These are phyloP conservation scores for Eristalinus sepulchralis DNA, from an alignment of 2,888 invertebrate species.

Conservation along the genomic window DNA sequence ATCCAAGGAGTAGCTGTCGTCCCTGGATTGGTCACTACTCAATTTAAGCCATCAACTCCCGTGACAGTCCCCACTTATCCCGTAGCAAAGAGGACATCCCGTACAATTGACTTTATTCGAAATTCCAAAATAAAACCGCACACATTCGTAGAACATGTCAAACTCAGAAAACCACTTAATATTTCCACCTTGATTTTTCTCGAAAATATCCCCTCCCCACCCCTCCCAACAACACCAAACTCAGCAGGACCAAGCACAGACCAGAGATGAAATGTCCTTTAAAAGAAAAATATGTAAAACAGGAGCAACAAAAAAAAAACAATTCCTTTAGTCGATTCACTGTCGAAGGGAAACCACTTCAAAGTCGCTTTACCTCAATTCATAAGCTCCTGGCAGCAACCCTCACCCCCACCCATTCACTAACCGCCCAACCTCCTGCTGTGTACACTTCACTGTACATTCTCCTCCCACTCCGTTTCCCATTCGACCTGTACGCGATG, in stretches of 20 bases:
- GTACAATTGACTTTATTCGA: not conserved
- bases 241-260: not conserved
- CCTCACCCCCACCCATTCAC: not conserved
- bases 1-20: not conserved
- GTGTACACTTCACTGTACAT: not conserved
- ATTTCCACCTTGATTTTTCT: not conserved
- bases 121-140: not conserved
- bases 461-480: constrained; percentile 8
- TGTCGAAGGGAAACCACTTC: constrained; percentile 56
- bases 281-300: not conserved
- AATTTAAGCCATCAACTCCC: not conserved
- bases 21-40: not conserved
- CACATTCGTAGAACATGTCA: not conserved
- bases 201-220: not conserved
- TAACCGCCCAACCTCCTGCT: not conserved
- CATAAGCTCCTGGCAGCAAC: constrained; percentile 39
- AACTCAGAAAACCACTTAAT: not conserved
- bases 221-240: not conserved
- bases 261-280: constrained; percentile 15
- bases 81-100: not conserved
- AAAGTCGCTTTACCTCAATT: constrained; percentile 66
- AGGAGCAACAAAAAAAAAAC: not conserved
- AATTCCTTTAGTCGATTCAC: constrained; percentile 16
- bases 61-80: not conserved
- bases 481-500: constrained; percentile 31